Evolutionary conservation across 2,797 vertebrate species (phyloP), one percentile per base, ranked within the genome.

Genomic region (Lacerta bilineata): DNA sequence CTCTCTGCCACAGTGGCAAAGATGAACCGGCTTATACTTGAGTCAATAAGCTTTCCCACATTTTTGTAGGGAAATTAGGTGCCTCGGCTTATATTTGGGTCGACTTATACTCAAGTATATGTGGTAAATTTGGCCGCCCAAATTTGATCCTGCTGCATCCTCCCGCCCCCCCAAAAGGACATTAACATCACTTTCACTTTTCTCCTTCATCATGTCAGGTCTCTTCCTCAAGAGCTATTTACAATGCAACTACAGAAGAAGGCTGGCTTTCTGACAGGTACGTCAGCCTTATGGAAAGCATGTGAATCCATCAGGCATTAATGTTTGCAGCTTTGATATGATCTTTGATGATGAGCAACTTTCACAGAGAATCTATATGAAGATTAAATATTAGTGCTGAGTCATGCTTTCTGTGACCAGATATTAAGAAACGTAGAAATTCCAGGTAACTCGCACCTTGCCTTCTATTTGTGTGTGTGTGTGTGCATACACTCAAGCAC

Each of bases 301-400:
- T 83, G 66, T n/a, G 71, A 75, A 76, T 82, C 29, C 18, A 27
- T 17, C 71, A 66, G 41, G 29, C 80, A 36, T 82, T 87, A 66
- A 82, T 82, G 55, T 76, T 82, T 66, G 10, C 50, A 3, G 29
- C 71, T 87, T 82, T 76, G 80, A 87, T 75, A 85, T 76, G 15
- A 20, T 82, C 71, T 66, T 82, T 82, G 71, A 82, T 66, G 41
- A 36, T 50, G 55, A 82, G 29, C 55, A 76, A 66, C 18, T 18
- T 82, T 46, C 55, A 18, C 29, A 27, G 20, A 64, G 36, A 33
- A 75, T 46, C 50, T n/a, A 36, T 66, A 55, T 29, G 43, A 75
- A 46, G 29, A 82, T 41, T 75, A 39, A 66, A 76, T 87, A 81
- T 83, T 76, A 83, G 83, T 89, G 88, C 55, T 83, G 87, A 89